Base-by-base conservation (phyloP, 2,888 invertebrate genomes). In the Amphipyra berbera region DNA sequence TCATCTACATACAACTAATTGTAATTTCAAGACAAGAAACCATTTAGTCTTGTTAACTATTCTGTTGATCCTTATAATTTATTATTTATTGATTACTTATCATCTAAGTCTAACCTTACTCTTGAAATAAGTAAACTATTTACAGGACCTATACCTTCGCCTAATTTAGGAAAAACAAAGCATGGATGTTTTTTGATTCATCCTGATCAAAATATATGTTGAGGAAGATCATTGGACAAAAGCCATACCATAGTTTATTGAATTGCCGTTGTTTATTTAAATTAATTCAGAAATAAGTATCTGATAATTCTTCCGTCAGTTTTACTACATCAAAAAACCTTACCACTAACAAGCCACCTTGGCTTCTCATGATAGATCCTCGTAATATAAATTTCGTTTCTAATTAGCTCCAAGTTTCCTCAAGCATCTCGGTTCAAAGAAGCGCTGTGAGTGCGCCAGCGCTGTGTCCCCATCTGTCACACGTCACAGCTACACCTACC, bases 381-480 rank as follows among this genome's bases (percentile, higher is more conserved):
- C 70, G 78, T 73, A 81, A 83, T 86, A 89, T 90, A 91, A 93
- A 92, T 90, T 87, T 86, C 81, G 76, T 81, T 79, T 88, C 88
- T 89, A 92, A 94, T 93, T 91, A 92, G 89, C 87, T 74, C 83
- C 85, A 75, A 77, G 78, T 87, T 90, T 88, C 85, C 88, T 86
- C 84, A 81, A 75, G 68, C 61, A 65, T 71, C 68, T 68, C 83
- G 83, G 88, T 89, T 90, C 89, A 90, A 89, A 89, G 91, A 86
- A 84, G 79, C 84, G 71, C 70, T 65, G 73, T 75, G 80, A 79
- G 81, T 87, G 83, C 86, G 91, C 92, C 91, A 90, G 89, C 88
- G 87, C 83, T 85, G 86, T 92, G 93, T 93, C 84, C 77, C 87
- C 93, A 93, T 93, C 91, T 92, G 93, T 94, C 94, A 90, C 85